phyloP scores from a whole-genome alignment of 2,113 vertebrate species.

The Cranoglanis bouderius region DNA sequence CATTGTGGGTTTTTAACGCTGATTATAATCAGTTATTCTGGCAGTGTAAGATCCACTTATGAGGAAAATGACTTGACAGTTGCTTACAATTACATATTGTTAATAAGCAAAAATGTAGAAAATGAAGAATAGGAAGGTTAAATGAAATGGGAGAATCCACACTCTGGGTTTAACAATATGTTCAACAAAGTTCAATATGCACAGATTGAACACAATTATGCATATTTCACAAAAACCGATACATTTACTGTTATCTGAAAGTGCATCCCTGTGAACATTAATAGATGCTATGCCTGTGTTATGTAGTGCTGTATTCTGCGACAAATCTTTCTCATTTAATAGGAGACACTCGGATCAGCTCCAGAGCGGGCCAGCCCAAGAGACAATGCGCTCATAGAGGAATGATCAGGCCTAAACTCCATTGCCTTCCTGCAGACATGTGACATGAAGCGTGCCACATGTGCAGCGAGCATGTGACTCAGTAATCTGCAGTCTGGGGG shows the following conservation, averaged over 20 bases:
- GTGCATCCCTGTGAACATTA: not conserved
- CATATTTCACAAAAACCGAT: not conserved
- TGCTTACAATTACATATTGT: not conserved
- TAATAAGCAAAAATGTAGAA: not conserved
- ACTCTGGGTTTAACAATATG: not conserved
- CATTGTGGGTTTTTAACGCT: not conserved
- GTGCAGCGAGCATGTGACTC: conserved; percentile 65
- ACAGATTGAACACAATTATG: not conserved
- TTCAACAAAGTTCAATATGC: not conserved
- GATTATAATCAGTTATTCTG: not conserved
- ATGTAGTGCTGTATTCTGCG: not conserved
- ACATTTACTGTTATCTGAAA: not conserved
- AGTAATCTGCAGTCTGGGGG: conserved; percentile 57
- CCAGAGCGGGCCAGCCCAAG: not conserved
- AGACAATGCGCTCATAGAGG: not conserved
- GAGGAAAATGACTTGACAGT: not conserved
- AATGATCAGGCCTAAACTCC: conserved; percentile 24
- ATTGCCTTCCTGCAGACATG: conserved; percentile 55
- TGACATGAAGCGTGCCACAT: conserved; percentile 54
- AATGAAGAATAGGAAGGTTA: not conserved
- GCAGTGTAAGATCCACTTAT: not conserved
- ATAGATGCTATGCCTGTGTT: not conserved
- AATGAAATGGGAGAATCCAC: not conserved
- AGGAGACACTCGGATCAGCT: conserved; percentile 2
- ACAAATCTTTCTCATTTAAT: not conserved